These are phyloP conservation scores for Hyperoplus immaculatus DNA, from an alignment of 2,797 vertebrate species.

Conservation along the genomic window DNA sequence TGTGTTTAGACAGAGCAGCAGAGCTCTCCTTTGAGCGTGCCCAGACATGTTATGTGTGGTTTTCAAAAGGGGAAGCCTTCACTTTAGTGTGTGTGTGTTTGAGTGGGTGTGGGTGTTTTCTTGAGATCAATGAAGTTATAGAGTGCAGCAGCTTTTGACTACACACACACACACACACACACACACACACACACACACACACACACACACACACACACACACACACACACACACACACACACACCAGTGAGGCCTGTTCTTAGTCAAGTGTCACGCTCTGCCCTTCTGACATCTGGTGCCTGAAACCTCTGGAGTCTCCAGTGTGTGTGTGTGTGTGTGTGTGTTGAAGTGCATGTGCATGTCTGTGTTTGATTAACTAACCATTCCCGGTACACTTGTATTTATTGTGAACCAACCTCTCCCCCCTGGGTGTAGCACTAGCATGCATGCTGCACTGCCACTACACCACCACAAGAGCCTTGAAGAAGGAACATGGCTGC, in stretches of 20 bases:
- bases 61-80: conserved; percentile 80
- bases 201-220: conserved; percentile 43
- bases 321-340: conserved; percentile 22
- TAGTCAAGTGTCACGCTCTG: conserved; percentile 78
- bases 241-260: conserved; percentile 69
- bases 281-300: conserved; percentile 77
- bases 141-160: conserved; percentile 58
- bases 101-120: conserved; percentile 60
- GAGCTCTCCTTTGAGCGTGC: conserved; percentile 67
- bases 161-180: conserved; percentile 47
- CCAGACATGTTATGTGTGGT: conserved; percentile 78
- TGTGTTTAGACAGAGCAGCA: conserved; percentile 69
- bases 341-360: conserved; percentile 26
- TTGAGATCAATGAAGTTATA: conserved; percentile 73
- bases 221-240: conserved; percentile 50
- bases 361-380: conserved; percentile 74
- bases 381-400: conserved; percentile 65
- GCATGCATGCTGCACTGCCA: conserved; percentile 16
- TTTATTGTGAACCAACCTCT: conserved; percentile 44
- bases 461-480: not conserved
- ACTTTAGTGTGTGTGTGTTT: conserved; percentile 61
- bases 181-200: conserved; percentile 53
- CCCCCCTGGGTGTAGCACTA: not conserved
- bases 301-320: conserved; percentile 61
- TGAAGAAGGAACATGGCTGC: not conserved